Base-by-base conservation (phyloP, 2,113 vertebrate genomes). In the Mesitornis unicolor region DNA sequence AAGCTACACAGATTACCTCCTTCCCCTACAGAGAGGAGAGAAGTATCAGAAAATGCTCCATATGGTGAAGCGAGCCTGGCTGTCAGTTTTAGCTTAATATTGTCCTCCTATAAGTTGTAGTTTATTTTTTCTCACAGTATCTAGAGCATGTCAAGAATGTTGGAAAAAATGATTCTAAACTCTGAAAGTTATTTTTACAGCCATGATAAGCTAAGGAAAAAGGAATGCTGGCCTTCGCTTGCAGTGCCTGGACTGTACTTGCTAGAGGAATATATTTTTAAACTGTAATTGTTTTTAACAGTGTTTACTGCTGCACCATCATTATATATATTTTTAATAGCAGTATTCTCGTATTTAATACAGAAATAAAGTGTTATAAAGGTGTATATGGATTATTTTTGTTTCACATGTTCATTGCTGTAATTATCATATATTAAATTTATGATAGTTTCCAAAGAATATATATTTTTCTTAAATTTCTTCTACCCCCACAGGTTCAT, bases 401-500 rank as follows among this genome's bases (percentile, higher is more conserved):
- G 20, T 28, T 89, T 87, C 3, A 1, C 17, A 4, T 47, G 25
- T 91, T 81, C 43, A 40, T 16, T 71, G 35, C 5, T 78, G 18
- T 59, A 42, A 35, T 71, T 84, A 57, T 42, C 21, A 26, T 42
- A 21, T 35, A 38, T 53, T 53, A 75, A 56, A 67, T 82, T 38
- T 45, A 73, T 65, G 47, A 4, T 54, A 33, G 53, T 75, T 85
- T 35, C 47, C 78, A 50, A 28, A 56, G 18, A 54, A 25, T 29
- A 40, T 87, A 6, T 63, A 10, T 76, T 76, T 83, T 94, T 40
- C 13, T 69, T 65, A 0, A 36, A 20, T 86, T 82, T 82, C 5
- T 91, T 60, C 59, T 96, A 35, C 25, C 36, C 28, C 8, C n/a
- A 42, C 47, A 99, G 99, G 99, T 99, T 94, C 99, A 99, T 54